Evolutionary conservation across 2,888 invertebrate species (phyloP).

Genomic region (Unio pictorum): DNA sequence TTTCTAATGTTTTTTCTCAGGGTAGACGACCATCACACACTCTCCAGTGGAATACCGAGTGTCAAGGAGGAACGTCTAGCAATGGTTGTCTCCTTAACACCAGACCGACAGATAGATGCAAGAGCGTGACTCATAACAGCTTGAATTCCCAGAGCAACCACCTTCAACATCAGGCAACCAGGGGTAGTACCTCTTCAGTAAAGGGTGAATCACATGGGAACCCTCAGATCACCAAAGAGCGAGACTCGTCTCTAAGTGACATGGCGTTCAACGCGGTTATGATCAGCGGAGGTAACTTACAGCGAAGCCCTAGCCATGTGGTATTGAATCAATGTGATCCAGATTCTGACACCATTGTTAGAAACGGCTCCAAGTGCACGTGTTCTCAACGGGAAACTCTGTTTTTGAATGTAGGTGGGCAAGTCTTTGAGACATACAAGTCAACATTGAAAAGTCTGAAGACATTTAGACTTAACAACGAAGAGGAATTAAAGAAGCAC

Average conservation of each 20-base stretch:
- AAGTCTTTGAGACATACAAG: constrained; percentile 58
- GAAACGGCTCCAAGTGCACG: constrained; percentile 18
- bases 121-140: too few species aligned
- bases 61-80: too few species aligned
- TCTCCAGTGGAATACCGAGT: too few species aligned
- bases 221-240: too few species aligned
- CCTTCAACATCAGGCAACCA: too few species aligned
- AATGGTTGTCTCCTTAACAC: too few species aligned
- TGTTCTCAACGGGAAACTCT: constrained; percentile 50
- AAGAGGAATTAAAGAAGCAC: constrained; percentile 52
- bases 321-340: constrained; percentile 14
- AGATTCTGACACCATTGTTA: constrained; percentile 20
- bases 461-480: constrained; percentile 50
- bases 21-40: too few species aligned
- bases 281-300: constrained; percentile 28
- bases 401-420: constrained; percentile 60
- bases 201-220: too few species aligned
- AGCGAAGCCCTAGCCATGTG: constrained; percentile 15
- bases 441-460: constrained; percentile 52
- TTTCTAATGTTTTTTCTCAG: too few species aligned
- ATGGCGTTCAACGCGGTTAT: constrained; percentile 47
- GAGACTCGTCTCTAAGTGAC: constrained; percentile 1
- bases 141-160: too few species aligned
- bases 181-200: too few species aligned
- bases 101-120: too few species aligned